phyloP scores from a whole-genome alignment of 2,113 vertebrate species.

The Esox niger region DNA sequence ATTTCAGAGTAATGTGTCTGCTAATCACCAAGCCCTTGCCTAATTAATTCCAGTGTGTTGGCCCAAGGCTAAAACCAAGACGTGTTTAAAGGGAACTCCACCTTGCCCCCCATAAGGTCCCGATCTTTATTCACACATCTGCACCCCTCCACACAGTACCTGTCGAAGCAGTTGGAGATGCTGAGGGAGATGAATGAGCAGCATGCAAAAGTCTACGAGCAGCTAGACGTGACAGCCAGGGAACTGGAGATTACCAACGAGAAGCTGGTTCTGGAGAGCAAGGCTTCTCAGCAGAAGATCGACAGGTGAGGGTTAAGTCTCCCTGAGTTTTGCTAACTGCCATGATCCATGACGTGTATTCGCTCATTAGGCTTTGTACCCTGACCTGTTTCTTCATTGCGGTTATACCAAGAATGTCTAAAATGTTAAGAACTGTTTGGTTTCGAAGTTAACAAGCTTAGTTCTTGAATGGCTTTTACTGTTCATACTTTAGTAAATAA shows the following conservation, averaged over 20 bases:
- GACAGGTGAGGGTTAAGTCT: constrained; percentile 75
- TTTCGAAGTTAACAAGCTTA: not conserved
- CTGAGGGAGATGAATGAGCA: constrained; percentile 95
- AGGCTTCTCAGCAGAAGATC: constrained; percentile 93
- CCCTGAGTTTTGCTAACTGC: not conserved
- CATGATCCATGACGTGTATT: not conserved
- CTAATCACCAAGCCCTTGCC: no score
- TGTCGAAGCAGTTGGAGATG: constrained; percentile 93
- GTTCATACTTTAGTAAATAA: constrained; percentile 30
- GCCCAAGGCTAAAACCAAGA: no score
- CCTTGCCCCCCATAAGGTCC: not conserved
- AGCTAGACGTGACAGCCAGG: constrained; percentile 90
- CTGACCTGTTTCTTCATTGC: not conserved
- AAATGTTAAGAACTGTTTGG: constrained; percentile 18
- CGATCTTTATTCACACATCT: not conserved
- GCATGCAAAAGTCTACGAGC: constrained; percentile 95
- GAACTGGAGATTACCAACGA: constrained; percentile 95
- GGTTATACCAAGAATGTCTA: constrained; percentile 17
- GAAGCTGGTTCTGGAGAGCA: constrained; percentile 93
- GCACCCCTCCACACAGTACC: constrained; percentile 78
- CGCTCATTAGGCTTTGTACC: not conserved
- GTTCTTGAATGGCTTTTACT: constrained; percentile 25
- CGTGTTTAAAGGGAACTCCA: no score
- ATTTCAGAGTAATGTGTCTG: no score
- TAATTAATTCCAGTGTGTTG: no score